Percentiles rank a stretch among this genome's conserved stretches.
These are phyloP conservation scores for Lycophotia porphyrea DNA, from an alignment of 2,888 invertebrate species.

Conservation along the genomic window DNA sequence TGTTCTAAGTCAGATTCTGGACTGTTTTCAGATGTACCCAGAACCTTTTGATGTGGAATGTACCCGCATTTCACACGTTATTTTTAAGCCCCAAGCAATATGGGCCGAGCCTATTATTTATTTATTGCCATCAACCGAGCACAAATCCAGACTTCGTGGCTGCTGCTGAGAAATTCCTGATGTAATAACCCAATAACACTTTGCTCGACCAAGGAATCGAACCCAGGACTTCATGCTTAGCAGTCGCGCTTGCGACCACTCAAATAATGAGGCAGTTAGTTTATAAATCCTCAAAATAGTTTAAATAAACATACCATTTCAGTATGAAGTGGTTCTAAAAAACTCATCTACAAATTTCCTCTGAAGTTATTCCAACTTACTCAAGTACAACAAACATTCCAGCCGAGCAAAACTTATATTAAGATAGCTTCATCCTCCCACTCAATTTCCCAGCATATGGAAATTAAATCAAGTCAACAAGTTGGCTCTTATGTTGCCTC, in stretches of 20 bases:
- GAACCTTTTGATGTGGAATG: too few species aligned
- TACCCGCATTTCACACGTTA: too few species aligned
- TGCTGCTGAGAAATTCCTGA: too few species aligned
- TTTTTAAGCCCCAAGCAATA: too few species aligned
- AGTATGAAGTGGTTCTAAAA: not conserved
- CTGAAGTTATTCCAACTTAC: not conserved
- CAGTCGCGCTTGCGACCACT: too few species aligned
- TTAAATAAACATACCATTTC: not conserved
- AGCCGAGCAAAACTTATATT: not conserved
- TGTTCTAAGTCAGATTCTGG: too few species aligned
- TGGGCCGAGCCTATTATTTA: too few species aligned
- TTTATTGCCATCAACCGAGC: too few species aligned
- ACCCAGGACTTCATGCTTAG: too few species aligned
- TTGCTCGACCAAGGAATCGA: too few species aligned
- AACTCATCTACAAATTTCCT: not conserved
- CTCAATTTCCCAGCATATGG: constrained; percentile 11
- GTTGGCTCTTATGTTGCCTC: constrained; percentile 22
- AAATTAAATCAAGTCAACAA: constrained; percentile 45
- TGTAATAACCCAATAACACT: too few species aligned
- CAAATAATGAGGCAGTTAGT: not conserved
- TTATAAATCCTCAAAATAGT: not conserved
- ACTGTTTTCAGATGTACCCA: not conserved
- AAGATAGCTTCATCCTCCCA: constrained; percentile 3
- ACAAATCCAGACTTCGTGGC: too few species aligned
- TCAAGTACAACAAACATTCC: not conserved